Base-by-base conservation (phyloP, 2,113 vertebrate species). In the Pardalotus punctatus region DNA sequence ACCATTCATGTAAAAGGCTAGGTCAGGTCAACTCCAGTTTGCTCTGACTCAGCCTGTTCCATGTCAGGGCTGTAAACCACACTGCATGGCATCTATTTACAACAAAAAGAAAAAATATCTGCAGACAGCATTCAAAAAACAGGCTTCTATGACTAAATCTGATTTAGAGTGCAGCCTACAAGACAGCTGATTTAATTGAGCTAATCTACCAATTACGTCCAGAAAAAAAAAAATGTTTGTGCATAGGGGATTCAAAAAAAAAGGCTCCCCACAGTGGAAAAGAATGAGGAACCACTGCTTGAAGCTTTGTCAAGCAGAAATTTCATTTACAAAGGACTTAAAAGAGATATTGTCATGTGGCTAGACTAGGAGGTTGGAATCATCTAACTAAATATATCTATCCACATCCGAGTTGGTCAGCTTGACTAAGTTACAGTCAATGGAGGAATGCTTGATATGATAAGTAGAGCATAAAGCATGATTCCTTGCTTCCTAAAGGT, bases 151-250 rank as follows among this genome's bases (percentile, higher is more conserved):
- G 82, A 72, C 42, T 22, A 74, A 89, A 78, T 70, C 42, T 51
- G 43, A 56, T 78, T 85, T 81, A 79, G 51, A 79, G 28, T 11
- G 19, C 94, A 90, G 65, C 90, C 90, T 91, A 62, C 1, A 3
- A 90, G 66, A 82, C 57, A 93, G 81, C 36, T 94, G 88, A 88
- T 82, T 57, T 85, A 87, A 58, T 69, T 80, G 53, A 92, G 81
- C 31, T 90, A 82, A 85, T 79, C 43, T 71, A 65, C n/a, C 28
- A 79, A 65, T 57, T 85, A 80, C 28, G 13, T 86, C 45, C 58
- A 79, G 53, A 53, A 54, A 48, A 62, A 23, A 12, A 9, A 23
- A 13, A 11, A 5, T 11, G 23, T 62, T 71, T 90, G 36, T 70
- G 45, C 78, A 65, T 35, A 24, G 11, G 23, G 29, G 20, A 36